phyloP scores from a whole-genome alignment of 2,113 vertebrate species.

The Thermophis baileyi region DNA sequence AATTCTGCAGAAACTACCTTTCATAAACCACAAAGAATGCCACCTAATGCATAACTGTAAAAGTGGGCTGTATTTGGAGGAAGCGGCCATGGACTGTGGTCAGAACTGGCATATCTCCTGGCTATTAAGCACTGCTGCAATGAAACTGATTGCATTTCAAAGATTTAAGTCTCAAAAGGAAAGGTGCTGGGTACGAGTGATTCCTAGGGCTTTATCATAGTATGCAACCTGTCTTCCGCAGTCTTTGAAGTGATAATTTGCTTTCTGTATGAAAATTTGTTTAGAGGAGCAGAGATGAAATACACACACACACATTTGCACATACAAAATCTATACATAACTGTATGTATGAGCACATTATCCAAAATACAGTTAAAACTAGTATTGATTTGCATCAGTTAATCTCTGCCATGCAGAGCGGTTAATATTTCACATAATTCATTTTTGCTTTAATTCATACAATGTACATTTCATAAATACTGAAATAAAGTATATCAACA shows the following conservation, averaged over 20 bases:
- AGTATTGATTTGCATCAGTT: neutral
- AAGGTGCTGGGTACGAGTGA: neutral
- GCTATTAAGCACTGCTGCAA: neutral
- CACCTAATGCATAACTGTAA: neutral
- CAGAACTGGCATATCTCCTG: neutral
- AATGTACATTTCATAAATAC: neutral
- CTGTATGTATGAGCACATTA: neutral
- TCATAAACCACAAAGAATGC: neutral
- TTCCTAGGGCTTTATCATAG: neutral
- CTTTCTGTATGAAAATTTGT: neutral
- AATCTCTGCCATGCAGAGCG: conserved; percentile 2
- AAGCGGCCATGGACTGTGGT: neutral
- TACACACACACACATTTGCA: neutral
- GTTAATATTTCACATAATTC: neutral
- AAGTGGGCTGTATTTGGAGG: neutral
- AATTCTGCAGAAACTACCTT: neutral
- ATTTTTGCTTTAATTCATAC: neutral
- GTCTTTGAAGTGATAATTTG: neutral
- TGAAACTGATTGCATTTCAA: neutral
- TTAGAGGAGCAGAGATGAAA: neutral
- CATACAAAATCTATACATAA: neutral
- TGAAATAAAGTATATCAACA: neutral
- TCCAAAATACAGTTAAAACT: neutral
- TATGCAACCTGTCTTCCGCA: neutral
- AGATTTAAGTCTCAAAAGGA: neutral